Evolutionary conservation across 1,140 invertebrate genomes (phyloP).

Genomic region (Macrobrachium nipponense): DNA sequence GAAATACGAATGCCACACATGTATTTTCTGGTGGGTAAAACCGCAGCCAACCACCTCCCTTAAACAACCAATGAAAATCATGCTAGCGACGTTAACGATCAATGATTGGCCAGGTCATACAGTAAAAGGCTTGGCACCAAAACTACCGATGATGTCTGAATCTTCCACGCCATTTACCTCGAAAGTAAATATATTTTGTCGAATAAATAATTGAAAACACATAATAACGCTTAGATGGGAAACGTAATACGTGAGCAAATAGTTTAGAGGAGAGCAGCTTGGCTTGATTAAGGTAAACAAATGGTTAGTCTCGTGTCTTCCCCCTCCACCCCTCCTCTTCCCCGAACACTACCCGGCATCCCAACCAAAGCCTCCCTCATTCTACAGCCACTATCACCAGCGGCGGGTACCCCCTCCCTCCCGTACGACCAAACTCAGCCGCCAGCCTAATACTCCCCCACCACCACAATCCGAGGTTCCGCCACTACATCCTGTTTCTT

Average conservation of each 20-base stretch:
- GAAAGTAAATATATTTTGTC: background rate
- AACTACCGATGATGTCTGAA: conserved; percentile 1
- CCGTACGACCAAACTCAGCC: no score
- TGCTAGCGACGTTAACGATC: conserved; percentile 14
- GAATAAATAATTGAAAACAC: background rate
- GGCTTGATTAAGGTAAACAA: conserved; percentile 28
- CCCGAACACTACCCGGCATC: no score
- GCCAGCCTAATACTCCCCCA: background rate
- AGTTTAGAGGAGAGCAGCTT: background rate
- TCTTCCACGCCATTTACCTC: background rate
- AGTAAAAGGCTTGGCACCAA: background rate
- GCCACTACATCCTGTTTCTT: conserved; percentile 39
- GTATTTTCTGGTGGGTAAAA: background rate
- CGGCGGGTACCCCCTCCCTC: no score
- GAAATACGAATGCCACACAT: conserved; percentile 14
- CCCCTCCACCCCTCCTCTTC: no score
- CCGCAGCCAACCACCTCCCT: background rate
- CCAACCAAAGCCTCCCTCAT: no score
- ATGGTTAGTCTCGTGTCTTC: conserved; percentile 12
- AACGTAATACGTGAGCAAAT: background rate
- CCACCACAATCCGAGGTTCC: conserved; percentile 30
- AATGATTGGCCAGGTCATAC: conserved; percentile 14
- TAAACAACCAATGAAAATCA: conserved; percentile 19
- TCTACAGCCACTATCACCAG: no score
- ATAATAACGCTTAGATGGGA: no score